A percentile compares a stretch with the other conserved stretches of the same genome.
Evolutionary conservation across 1,140 invertebrate genomes (phyloP).

Genomic region (Magallana ariakensis): DNA sequence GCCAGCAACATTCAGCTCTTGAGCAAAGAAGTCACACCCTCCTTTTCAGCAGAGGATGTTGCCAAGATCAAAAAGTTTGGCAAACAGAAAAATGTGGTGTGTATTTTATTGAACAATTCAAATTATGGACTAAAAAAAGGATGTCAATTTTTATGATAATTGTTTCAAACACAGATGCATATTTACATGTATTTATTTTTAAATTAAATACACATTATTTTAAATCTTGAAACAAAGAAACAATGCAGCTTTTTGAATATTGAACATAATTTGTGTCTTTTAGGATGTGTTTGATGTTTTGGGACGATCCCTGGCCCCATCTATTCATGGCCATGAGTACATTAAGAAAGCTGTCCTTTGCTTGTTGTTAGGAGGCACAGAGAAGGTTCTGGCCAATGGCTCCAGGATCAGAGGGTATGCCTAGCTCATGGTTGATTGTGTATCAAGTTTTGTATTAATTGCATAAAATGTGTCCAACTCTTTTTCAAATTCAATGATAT

Average conservation of each 20-base stretch:
- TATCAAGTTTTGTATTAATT: no score
- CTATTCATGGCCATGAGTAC: slow-evolving; percentile 98
- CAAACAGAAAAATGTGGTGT: slow-evolving; percentile 81
- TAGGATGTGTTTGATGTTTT: slow-evolving; percentile 94
- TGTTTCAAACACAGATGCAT: no score
- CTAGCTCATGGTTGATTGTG: no score
- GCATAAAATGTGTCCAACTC: no score
- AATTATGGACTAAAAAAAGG: no score
- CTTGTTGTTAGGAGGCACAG: slow-evolving; percentile 95
- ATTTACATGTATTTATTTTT: no score
- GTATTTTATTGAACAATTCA: slow-evolving; percentile 16
- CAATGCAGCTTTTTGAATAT: no score
- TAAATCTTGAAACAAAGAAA: no score
- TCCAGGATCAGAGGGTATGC: slow-evolving; percentile 93
- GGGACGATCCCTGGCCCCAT: slow-evolving; percentile 95
- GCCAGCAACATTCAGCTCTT: slow-evolving; percentile 95
- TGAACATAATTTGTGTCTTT: slow-evolving; percentile 54
- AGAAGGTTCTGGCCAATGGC: slow-evolving; percentile 97
- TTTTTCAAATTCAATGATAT: no score
- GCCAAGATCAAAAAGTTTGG: slow-evolving; percentile 93
- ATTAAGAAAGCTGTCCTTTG: slow-evolving; percentile 99
- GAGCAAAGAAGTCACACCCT: slow-evolving; percentile 92
- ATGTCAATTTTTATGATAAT: no score
- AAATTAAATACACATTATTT: no score
- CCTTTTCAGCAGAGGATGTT: slow-evolving; percentile 92